Conservation (phyloP, 2,888 invertebrate genomes). For the Scaptomyza parva region DNA sequence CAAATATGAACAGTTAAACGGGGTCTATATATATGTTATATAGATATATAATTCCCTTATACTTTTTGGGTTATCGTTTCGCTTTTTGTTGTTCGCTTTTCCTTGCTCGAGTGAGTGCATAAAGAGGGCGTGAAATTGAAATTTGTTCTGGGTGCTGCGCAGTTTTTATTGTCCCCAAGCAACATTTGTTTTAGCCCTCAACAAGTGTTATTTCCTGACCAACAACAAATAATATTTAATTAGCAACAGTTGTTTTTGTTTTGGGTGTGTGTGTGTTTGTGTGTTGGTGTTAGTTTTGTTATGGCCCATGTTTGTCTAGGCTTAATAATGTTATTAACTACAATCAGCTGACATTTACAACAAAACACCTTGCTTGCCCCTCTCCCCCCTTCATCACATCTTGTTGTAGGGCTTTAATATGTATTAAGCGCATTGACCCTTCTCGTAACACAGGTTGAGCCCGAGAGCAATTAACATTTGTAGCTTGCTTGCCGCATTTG, state of each 20-base stretch:
- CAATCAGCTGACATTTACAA: too few relatives aligned
- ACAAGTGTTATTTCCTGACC: conserved; percentile 16
- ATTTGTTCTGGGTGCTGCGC: conserved; percentile 26
- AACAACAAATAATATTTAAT: conserved; percentile 58
- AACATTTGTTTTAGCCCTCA: conserved; percentile 13
- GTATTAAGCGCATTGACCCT: conserved; percentile 58
- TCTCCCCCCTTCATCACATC: too few relatives aligned
- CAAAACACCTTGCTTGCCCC: background rate
- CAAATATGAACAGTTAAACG: background rate
- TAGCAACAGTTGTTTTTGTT: conserved; percentile 13
- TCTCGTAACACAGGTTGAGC: background rate
- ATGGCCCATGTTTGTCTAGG: conserved; percentile 32
- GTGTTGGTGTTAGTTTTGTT: conserved; percentile 43
- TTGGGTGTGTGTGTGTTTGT: conserved; percentile 27
- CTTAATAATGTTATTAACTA: conserved; percentile 27
- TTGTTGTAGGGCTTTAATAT: conserved; percentile 1
- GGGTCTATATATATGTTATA: too few relatives aligned
- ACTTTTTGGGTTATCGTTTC: conserved; percentile 43
- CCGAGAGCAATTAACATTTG: conserved; percentile 31
- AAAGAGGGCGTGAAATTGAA: conserved; percentile 38
- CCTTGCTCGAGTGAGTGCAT: conserved; percentile 34
- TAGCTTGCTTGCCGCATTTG: conserved; percentile 14
- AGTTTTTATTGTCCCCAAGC: background rate
- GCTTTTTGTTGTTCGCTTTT: background rate
- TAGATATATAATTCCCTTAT: conserved; percentile 12